Base-by-base conservation (phyloP, 2,113 vertebrate species). In the Catharus fuscescens region DNA sequence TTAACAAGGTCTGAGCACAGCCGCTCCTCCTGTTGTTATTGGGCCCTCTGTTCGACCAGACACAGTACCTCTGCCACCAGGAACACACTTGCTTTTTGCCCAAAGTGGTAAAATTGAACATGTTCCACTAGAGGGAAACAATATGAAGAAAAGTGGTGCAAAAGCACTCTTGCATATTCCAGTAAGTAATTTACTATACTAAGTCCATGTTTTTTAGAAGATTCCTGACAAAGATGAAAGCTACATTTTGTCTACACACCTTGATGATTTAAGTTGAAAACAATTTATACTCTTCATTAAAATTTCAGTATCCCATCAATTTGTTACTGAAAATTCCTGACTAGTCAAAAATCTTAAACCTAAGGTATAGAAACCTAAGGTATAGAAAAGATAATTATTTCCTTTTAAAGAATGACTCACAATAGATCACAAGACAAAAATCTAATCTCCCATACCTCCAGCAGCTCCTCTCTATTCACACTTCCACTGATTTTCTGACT, bases 21-120 rank as follows among this genome's bases (percentile, higher is more conserved):
- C 98, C 14, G 93, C 97, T 80, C 91, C 97, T 70, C 81, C 97
- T 26, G 29, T 97, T 80, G 94, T 96, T 61, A 81, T 98, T 15
- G 96, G 99, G 67, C 99, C 99, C 45, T 97, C 96, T 1, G 96
- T 98, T 66, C 98, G 98, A 59, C 98, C 99, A 2, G 97, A 98
- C 7, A 97, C 99, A 3, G 90, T 98, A 45, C 98, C 98, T 24
- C 94, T 99, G 70, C 98, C 98, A 0, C 98, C 98, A 6, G 99
- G 99, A 90, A 99, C 99, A 0, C 98, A 99, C 94, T 97, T 99
- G 81, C 96, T 99, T 61, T 99, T 98, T 92, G 98, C 99, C 40
- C 99, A 99, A 93, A 99, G 98, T 14, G 99, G 99, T 71, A 98
- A 98, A 96, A 99, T 99, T 42, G 99, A 99, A 59, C 98, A 98